phyloP scores from a whole-genome alignment of 2,888 invertebrate species.

The Horisme vitalbata region DNA sequence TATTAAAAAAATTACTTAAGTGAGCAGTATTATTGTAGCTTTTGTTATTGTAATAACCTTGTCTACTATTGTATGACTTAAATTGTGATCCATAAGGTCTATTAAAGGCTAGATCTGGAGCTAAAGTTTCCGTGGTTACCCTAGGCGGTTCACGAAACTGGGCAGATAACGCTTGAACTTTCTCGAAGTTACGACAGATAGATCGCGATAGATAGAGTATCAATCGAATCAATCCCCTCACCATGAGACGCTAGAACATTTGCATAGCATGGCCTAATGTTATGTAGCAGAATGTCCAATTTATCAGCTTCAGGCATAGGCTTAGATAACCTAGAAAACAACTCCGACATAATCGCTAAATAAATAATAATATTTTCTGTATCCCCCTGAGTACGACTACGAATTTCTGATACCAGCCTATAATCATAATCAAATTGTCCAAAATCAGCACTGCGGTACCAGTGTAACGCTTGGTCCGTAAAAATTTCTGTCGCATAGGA shows the following conservation, averaged over 20 bases:
- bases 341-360: slow-evolving; percentile 32
- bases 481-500: slow-evolving; percentile 18
- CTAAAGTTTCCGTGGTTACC: slow-evolving; percentile 7
- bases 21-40: background rate
- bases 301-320: slow-evolving; percentile 26
- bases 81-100: background rate
- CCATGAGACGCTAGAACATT: background rate
- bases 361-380: slow-evolving; percentile 32
- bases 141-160: slow-evolving; percentile 29
- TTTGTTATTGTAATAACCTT: background rate
- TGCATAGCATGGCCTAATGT: slow-evolving; percentile 31
- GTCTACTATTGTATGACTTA: background rate
- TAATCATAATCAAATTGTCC: slow-evolving; percentile 28
- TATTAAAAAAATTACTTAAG: background rate
- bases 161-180: slow-evolving; percentile 7
- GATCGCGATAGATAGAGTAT: slow-evolving; percentile 3
- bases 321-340: slow-evolving; percentile 29
- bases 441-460: slow-evolving; percentile 31
- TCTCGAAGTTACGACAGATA: slow-evolving; percentile 29
- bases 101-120: slow-evolving; percentile 26
- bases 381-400: slow-evolving; percentile 30
- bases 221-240: slow-evolving; percentile 1
- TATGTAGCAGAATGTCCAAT: slow-evolving; percentile 34
- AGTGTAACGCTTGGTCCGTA: slow-evolving; percentile 23
- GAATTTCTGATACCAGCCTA: slow-evolving; percentile 22